These are phyloP conservation scores for Harpalus rubripes DNA, from an alignment of 2,888 invertebrate species.

Conservation along the genomic window DNA sequence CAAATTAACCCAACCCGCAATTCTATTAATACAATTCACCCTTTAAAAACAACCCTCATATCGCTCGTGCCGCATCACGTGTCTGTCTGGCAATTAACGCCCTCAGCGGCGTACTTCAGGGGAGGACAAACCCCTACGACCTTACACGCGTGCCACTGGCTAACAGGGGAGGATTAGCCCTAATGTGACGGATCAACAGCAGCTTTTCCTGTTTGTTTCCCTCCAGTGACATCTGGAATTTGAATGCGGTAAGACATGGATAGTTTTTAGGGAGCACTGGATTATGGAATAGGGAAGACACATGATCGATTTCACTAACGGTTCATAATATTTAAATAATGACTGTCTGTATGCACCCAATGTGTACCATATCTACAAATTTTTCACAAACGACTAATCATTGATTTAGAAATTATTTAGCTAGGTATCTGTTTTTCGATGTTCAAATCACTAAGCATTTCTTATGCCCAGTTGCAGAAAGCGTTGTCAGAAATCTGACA, in stretches of 20 bases:
- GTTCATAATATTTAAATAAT: too few species aligned
- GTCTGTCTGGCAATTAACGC: constrained; percentile 4
- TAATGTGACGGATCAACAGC: constrained; percentile 45
- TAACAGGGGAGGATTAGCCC: constrained; percentile 12
- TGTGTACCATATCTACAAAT: too few species aligned
- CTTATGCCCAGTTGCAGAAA: too few species aligned
- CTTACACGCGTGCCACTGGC: constrained; percentile 43
- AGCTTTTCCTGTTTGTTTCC: constrained; percentile 46
- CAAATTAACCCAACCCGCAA: not conserved
- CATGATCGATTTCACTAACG: not conserved
- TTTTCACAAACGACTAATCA: too few species aligned
- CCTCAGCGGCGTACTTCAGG: constrained; percentile 7
- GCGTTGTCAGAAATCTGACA: too few species aligned
- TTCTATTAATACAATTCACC: constrained; percentile 2
- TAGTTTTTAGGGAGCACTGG: not conserved
- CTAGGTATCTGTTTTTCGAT: too few species aligned
- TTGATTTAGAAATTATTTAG: too few species aligned
- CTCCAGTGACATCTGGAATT: constrained; percentile 35
- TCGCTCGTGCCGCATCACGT: not conserved
- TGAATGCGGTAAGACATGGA: constrained; percentile 6
- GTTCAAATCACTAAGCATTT: too few species aligned
- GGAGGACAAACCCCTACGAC: constrained; percentile 8
- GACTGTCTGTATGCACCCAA: too few species aligned
- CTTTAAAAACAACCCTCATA: constrained; percentile 4
- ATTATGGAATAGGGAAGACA: not conserved